Conservation (phyloP, 2,888 invertebrate genomes). For the Diarsia dahlii region DNA sequence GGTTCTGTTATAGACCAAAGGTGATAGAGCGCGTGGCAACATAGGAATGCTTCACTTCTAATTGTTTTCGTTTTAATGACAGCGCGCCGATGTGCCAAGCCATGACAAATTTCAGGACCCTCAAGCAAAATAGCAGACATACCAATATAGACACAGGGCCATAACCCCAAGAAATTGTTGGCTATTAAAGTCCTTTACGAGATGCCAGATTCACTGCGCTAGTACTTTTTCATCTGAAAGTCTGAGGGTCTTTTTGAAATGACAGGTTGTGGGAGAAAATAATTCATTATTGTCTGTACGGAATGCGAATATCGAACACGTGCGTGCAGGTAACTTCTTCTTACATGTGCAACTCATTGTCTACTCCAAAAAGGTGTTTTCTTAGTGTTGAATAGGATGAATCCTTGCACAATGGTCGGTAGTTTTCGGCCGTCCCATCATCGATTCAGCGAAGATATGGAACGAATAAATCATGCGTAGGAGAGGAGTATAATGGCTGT, state of each 20-base stretch:
- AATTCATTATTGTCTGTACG: constrained; percentile 76
- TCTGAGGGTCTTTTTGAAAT: constrained; percentile 75
- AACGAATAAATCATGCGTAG: constrained; percentile 88
- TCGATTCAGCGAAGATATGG: constrained; percentile 80
- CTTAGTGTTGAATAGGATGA: constrained; percentile 80
- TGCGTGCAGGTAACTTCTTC: constrained; percentile 87
- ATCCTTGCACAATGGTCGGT: constrained; percentile 87
- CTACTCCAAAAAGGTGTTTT: constrained; percentile 83
- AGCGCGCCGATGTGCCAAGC: constrained; percentile 50
- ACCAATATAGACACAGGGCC: constrained; percentile 76
- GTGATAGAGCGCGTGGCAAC: constrained; percentile 49
- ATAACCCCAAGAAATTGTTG: constrained; percentile 78
- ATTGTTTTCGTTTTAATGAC: constrained; percentile 51
- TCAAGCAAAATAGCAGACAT: constrained; percentile 70
- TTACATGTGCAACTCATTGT: constrained; percentile 88
- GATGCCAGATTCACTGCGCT: constrained; percentile 75
- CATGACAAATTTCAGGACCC: constrained; percentile 61
- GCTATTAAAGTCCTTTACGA: constrained; percentile 78
- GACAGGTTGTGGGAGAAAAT: constrained; percentile 68
- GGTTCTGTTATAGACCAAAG: constrained; percentile 49
- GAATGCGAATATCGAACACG: constrained; percentile 88
- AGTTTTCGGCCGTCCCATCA: constrained; percentile 81
- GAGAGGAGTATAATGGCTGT: constrained; percentile 81
- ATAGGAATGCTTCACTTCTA: constrained; percentile 42
- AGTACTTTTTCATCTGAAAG: constrained; percentile 62